These are phyloP conservation scores for Parnassius orleans DNA, from an alignment of 2,888 invertebrate species.

Conservation along the genomic window DNA sequence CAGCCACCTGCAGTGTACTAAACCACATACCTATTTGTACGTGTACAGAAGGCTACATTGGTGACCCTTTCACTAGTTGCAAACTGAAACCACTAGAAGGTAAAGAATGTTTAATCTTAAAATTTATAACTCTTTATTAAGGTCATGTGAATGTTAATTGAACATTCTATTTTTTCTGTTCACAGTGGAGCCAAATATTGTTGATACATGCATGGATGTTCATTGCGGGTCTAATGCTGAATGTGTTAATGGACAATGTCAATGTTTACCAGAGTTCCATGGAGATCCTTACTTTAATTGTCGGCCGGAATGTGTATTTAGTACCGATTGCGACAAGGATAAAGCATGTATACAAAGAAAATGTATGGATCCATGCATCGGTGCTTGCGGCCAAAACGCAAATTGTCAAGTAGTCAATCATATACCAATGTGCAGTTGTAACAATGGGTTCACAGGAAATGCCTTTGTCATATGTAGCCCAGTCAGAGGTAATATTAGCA, in stretches of 20 bases:
- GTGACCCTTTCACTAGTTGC: constrained; percentile 86
- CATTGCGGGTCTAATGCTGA: constrained; percentile 85
- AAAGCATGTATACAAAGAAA: constrained; percentile 88
- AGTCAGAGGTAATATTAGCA: constrained; percentile 73
- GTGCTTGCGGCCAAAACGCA: constrained; percentile 85
- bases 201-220: constrained; percentile 85
- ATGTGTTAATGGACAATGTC: constrained; percentile 85
- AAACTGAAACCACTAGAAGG: constrained; percentile 76
- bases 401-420: constrained; percentile 83
- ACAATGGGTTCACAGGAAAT: constrained; percentile 83
- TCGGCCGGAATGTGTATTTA: constrained; percentile 89
- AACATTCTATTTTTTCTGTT: not conserved
- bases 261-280: constrained; percentile 85
- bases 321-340: constrained; percentile 85
- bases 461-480: constrained; percentile 71
- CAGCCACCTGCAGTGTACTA: constrained; percentile 82
- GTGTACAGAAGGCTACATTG: constrained; percentile 86
- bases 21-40: constrained; percentile 89
- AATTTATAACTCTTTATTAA: constrained; percentile 13
- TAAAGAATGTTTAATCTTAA: constrained; percentile 43
- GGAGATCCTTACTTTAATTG: constrained; percentile 89
- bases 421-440: constrained; percentile 85
- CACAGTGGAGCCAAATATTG: constrained; percentile 60
- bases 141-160: not conserved
- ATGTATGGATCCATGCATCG: constrained; percentile 87